Base-by-base conservation (phyloP, 2,113 vertebrate species). In the Eretmochelys imbricata region DNA sequence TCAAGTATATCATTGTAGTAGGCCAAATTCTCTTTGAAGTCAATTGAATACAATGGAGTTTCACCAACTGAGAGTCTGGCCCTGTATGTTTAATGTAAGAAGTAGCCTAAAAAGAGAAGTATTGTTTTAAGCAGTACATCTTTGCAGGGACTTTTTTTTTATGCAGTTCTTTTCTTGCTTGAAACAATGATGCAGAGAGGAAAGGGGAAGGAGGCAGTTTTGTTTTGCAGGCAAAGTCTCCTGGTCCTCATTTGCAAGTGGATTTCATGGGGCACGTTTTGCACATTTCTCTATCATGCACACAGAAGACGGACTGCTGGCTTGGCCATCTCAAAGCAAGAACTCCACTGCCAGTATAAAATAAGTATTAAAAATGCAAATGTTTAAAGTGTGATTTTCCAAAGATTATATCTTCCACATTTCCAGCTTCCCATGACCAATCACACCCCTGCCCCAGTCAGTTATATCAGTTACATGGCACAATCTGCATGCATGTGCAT, bases 1-100 rank as follows among this genome's bases (percentile, higher is more conserved):
- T 38, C 8, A n/a, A n/a, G n/a, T 46, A 24, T 48, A 48, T 12
- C 42, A 29, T 78, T 46, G 46, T 48, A 14, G 42, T 48, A 1
- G 42, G 83, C 4, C 24, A 84, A 95, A 85, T 46, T 76, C 19
- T 65, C 50, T 50, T 7, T 4, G 27, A 87, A 79, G 75, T 0
- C 0, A 6, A 14, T 2, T 19, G 75, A 13, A 79, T 24, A 0
- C 0, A 5, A 14, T 2, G 22, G 75, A 14, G 46, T 89, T 84
- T 54, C 50, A 5, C 38, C n/a, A 72, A 3, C 12, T 17, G 80
- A 84, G 42, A n/a, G 2, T 1, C 81, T 38, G 35, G 5, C 4
- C 3, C 13, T 6, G 3, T 1, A 69, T 50, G 3, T 4, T 17
- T 80, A 65, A 53, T 12, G 46, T 17, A 10, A 46, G 72, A 12